A percentile compares a stretch with the other conserved stretches of the same genome.
phyloP scores from a whole-genome alignment of 2,888 invertebrate genomes.

The Cordylochernes scorpioides region DNA sequence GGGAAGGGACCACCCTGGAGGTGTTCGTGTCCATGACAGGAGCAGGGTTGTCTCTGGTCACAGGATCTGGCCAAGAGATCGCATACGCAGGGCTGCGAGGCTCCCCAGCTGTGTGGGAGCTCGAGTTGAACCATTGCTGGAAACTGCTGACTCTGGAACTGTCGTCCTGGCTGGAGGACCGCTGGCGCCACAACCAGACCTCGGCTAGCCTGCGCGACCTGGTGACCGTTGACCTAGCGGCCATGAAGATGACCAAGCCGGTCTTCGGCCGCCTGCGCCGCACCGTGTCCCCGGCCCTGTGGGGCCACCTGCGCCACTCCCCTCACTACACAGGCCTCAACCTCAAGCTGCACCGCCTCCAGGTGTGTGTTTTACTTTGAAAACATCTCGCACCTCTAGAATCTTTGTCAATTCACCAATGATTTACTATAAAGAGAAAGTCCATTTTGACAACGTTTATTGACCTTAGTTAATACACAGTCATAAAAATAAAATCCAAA shows the following conservation, averaged over 20 bases:
- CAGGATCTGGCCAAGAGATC: slow-evolving; percentile 29
- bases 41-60: slow-evolving; percentile 33
- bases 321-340: slow-evolving; percentile 37
- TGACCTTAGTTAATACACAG: too few species aligned
- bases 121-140: slow-evolving; percentile 50
- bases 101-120: slow-evolving; percentile 49
- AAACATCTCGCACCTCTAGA: too few species aligned
- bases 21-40: slow-evolving; percentile 39
- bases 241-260: slow-evolving; percentile 63
- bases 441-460: too few species aligned
- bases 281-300: slow-evolving; percentile 42
- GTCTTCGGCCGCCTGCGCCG: slow-evolving; percentile 49
- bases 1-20: slow-evolving; percentile 39
- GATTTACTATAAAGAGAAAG: too few species aligned
- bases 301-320: slow-evolving; percentile 43
- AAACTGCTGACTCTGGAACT: slow-evolving; percentile 45
- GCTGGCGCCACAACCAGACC: slow-evolving; percentile 38
- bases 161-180: slow-evolving; percentile 53
- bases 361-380: slow-evolving; percentile 27
- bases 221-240: slow-evolving; percentile 42
- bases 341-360: slow-evolving; percentile 35
- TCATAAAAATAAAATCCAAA: too few species aligned
- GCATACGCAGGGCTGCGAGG: slow-evolving; percentile 38
- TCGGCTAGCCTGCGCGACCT: slow-evolving; percentile 48
- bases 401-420: too few species aligned